Conservation (phyloP, 23 tunicate species). For the Halocynthia roretzi region DNA sequence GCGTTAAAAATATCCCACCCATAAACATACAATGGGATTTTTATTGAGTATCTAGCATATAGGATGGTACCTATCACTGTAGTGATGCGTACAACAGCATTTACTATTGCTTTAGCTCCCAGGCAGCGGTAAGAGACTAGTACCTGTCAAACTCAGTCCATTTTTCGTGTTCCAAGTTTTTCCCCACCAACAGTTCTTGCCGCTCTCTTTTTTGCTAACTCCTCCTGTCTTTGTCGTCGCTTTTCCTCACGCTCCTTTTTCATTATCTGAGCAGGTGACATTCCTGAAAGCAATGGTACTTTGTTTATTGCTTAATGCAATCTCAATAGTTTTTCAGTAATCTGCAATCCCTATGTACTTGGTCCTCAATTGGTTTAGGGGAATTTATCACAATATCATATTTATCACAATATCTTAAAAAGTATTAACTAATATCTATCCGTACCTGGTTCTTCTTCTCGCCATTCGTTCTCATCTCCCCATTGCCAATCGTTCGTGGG, state of each 20-base stretch:
- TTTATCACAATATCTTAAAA: neutral
- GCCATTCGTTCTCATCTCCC: slow-evolving; percentile 2
- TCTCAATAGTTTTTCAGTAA: too few species aligned
- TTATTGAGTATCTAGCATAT: too few species aligned
- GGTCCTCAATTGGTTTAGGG: too few species aligned
- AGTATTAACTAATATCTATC: neutral
- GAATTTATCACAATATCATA: too few species aligned
- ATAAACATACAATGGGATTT: too few species aligned
- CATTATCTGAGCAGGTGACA: slow-evolving; percentile 53
- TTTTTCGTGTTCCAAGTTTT: slow-evolving; percentile 68
- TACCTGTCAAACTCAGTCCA: slow-evolving; percentile 31
- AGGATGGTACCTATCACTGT: too few species aligned
- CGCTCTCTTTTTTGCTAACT: slow-evolving; percentile 51
- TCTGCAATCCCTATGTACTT: too few species aligned
- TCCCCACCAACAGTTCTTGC: slow-evolving; percentile 30
- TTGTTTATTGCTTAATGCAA: neutral
- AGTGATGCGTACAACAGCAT: too few species aligned
- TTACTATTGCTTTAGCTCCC: too few species aligned
- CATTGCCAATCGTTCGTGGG: neutral
- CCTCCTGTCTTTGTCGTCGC: slow-evolving; percentile 64
- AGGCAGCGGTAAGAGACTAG: too few species aligned
- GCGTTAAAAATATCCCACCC: too few species aligned
- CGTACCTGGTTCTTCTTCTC: neutral
- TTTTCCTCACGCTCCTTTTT: slow-evolving; percentile 86
- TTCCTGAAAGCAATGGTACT: slow-evolving; percentile 24